Evolutionary conservation across 2,797 vertebrate genomes (phyloP).

Genomic region (Smutsia temminckii): DNA sequence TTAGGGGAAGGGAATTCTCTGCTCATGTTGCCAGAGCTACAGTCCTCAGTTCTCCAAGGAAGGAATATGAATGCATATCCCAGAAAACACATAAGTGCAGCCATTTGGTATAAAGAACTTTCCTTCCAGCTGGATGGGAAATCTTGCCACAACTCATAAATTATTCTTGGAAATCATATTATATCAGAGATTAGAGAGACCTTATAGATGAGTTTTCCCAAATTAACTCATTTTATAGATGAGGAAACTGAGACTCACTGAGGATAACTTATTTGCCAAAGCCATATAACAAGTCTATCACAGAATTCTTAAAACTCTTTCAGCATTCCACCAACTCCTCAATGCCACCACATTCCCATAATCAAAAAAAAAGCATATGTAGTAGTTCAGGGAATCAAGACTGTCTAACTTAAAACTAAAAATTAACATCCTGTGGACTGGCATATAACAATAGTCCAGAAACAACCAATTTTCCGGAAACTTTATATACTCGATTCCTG

Average conservation of each 20-base stretch:
- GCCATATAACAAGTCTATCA: neutral
- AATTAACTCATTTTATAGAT: constrained; percentile 6
- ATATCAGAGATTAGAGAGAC: neutral
- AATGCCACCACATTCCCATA: neutral
- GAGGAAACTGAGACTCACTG: neutral
- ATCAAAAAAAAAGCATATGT: neutral
- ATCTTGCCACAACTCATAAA: neutral
- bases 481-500: neutral
- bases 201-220: neutral
- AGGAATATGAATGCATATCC: neutral
- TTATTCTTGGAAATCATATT: neutral
- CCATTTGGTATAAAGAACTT: neutral
- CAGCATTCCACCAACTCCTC: neutral
- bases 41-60: neutral
- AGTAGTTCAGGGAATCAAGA: neutral
- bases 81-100: neutral
- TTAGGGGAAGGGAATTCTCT: neutral
- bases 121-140: neutral
- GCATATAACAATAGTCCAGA: neutral
- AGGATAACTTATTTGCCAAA: neutral
- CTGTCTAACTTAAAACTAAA: neutral
- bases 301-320: neutral
- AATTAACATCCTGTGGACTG: neutral
- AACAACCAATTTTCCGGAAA: neutral
- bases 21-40: neutral